A percentile compares a stretch with the other conserved stretches of the same genome.
These are phyloP conservation scores for Litocranius walleri DNA, from an alignment of 2,113 vertebrate species.

Conservation along the genomic window DNA sequence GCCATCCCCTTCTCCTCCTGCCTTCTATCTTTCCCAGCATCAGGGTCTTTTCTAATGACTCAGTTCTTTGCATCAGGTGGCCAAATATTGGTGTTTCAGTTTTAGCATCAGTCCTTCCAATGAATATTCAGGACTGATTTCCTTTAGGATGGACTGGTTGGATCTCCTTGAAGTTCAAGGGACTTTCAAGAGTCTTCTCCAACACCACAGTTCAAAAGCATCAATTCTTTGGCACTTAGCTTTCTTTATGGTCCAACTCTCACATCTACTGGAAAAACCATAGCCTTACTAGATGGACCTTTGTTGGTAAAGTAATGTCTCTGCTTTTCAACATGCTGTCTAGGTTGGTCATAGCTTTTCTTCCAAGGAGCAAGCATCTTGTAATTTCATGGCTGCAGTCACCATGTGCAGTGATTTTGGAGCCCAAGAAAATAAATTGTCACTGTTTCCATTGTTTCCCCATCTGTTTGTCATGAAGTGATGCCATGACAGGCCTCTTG, in stretches of 20 bases:
- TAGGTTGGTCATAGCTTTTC: not conserved
- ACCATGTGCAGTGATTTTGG: not conserved
- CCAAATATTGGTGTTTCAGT: not conserved
- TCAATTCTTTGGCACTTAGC: fast-evolving
- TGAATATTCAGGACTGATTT: not conserved
- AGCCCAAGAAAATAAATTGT: not conserved
- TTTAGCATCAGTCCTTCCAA: not conserved
- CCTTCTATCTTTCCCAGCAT: not conserved
- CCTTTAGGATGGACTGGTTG: not conserved
- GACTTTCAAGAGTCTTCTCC: not conserved
- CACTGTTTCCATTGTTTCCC: not conserved
- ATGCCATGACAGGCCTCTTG: not conserved
- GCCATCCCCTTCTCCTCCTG: not conserved
- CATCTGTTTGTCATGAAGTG: not conserved
- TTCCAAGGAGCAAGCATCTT: not conserved
- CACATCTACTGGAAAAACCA: not conserved
- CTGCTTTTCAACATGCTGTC: not conserved
- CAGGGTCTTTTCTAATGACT: not conserved
- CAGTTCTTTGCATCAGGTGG: not conserved
- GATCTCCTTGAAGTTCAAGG: not conserved
- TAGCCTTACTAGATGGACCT: not conserved
- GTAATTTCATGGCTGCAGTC: not conserved
- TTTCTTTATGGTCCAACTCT: not conserved
- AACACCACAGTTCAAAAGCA: not conserved
- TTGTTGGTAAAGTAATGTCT: not conserved